These are phyloP conservation scores for Pleuronectes platessa DNA, from an alignment of 2,113 vertebrate genomes.

Conservation along the genomic window DNA sequence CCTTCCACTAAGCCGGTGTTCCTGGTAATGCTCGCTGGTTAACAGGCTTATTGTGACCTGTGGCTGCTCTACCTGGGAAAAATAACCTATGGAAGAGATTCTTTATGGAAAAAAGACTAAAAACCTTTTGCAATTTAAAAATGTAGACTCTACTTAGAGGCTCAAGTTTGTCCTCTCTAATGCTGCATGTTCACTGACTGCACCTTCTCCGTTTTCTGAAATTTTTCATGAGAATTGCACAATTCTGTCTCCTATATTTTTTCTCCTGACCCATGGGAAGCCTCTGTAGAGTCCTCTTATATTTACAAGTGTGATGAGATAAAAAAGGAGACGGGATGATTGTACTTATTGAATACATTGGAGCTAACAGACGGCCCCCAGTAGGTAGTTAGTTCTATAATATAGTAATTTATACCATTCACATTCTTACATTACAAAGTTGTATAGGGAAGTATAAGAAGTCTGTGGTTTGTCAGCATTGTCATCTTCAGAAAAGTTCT, in stretches of 20 bases:
- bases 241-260: neutral
- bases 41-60: constrained; percentile 59
- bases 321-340: neutral
- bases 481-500: neutral
- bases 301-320: too few species aligned
- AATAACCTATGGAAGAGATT: constrained; percentile 5
- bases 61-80: constrained; percentile 31
- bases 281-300: too few species aligned
- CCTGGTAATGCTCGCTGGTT: constrained; percentile 50
- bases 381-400: neutral
- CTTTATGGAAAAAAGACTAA: too few species aligned
- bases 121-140: too few species aligned
- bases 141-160: neutral
- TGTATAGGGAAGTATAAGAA: neutral
- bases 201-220: neutral
- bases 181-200: neutral
- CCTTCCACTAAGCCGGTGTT: constrained; percentile 62
- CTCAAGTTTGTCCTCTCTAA: neutral
- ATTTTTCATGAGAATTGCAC: too few species aligned
- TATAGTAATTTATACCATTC: neutral
- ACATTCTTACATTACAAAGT: neutral
- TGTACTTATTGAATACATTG: neutral
- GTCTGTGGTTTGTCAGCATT: constrained; percentile 14
- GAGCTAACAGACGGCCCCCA: neutral
- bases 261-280: too few species aligned